Conservation (phyloP, 2,888 invertebrate species). For the Nymphalis urticae region DNA sequence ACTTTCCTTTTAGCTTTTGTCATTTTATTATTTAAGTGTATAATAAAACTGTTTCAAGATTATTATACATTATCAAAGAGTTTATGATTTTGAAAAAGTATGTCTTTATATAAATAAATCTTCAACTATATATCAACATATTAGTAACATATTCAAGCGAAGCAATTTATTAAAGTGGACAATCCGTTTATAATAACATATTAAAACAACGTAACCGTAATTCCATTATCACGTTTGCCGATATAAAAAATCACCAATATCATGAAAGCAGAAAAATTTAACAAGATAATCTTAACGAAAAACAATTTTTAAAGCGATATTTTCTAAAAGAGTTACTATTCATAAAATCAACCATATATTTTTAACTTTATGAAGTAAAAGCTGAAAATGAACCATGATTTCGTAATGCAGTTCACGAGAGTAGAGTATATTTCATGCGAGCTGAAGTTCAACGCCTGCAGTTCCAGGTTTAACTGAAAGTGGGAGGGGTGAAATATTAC, state of each 20-base stretch:
- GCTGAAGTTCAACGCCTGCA: slow-evolving; percentile 23
- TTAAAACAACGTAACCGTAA: too few species aligned
- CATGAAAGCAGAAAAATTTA: too few species aligned
- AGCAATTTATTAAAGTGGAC: too few species aligned
- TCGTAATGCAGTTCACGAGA: slow-evolving; percentile 27
- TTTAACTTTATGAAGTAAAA: slow-evolving; percentile 11
- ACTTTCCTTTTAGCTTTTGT: background rate
- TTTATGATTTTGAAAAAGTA: too few species aligned
- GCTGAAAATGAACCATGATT: slow-evolving; percentile 15
- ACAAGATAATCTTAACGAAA: background rate
- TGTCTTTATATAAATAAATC: too few species aligned
- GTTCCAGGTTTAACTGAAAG: slow-evolving; percentile 23
- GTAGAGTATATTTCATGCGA: slow-evolving; percentile 19
- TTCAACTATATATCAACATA: too few species aligned
- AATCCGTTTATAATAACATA: too few species aligned
- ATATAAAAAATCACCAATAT: too few species aligned
- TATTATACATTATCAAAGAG: too few species aligned
- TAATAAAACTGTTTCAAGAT: too few species aligned
- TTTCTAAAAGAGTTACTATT: background rate
- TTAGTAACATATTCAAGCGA: too few species aligned
- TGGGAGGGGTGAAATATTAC: slow-evolving; percentile 24
- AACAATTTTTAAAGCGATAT: background rate
- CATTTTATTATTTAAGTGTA: background rate
- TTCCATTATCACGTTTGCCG: too few species aligned
- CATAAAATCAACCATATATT: slow-evolving; percentile 8